Evolutionary conservation across 53 echinoderm and acorn worm genomes (phyloP).

Genomic region (Hippasteria phrygiana): DNA sequence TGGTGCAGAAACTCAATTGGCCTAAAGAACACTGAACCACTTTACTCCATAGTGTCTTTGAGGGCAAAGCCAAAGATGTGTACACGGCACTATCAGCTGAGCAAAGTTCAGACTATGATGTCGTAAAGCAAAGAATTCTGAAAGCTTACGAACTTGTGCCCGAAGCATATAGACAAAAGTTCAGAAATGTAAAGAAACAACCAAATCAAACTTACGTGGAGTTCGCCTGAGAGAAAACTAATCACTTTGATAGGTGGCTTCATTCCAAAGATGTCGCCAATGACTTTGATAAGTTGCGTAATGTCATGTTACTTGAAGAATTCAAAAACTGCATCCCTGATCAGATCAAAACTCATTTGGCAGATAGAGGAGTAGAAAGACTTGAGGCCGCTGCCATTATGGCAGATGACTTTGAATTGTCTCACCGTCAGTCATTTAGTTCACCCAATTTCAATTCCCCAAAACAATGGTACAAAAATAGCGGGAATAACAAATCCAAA

Average conservation of each 20-base stretch:
- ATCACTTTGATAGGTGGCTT: constrained; percentile 71
- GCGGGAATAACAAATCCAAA: constrained; percentile 9
- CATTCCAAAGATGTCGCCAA: constrained; percentile 39
- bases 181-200: constrained; percentile 48
- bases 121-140: constrained; percentile 59
- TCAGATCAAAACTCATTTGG: constrained; percentile 62
- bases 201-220: constrained; percentile 71
- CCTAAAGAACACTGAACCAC: constrained; percentile 64
- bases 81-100: constrained; percentile 63
- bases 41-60: constrained; percentile 67
- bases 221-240: constrained; percentile 59
- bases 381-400: constrained; percentile 61
- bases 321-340: constrained; percentile 59
- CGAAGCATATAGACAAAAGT: constrained; percentile 77
- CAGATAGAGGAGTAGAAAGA: constrained; percentile 35
- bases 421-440: constrained; percentile 46
- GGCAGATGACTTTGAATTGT: constrained; percentile 70
- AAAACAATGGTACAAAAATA: constrained; percentile 19
- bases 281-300: constrained; percentile 55
- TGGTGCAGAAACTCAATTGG: constrained; percentile 72
- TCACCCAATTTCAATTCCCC: background rate
- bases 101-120: constrained; percentile 69
- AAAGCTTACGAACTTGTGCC: constrained; percentile 79
- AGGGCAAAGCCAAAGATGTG: constrained; percentile 71
- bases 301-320: constrained; percentile 67